Evolutionary conservation across 2,888 invertebrate species (phyloP).

Genomic region (Camponotus fellah): DNA sequence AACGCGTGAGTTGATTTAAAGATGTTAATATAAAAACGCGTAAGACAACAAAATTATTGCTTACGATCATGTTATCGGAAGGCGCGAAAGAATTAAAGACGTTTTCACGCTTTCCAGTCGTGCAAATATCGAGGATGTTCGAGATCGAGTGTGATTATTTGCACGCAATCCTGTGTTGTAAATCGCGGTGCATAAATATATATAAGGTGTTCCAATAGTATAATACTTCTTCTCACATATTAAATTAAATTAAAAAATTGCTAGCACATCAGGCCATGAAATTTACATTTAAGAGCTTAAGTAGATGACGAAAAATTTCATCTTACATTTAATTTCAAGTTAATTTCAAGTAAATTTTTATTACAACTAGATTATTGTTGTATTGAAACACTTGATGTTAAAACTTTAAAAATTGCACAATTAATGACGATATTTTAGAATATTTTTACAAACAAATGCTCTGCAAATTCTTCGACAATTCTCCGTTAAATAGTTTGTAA

Average conservation of each 20-base stretch:
- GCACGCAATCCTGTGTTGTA: slow-evolving; percentile 14
- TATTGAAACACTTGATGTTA: neutral
- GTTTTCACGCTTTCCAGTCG: slow-evolving; percentile 28
- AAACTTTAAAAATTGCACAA: neutral
- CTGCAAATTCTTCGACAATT: neutral
- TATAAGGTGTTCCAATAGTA: neutral
- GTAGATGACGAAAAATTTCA: neutral
- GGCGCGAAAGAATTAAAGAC: slow-evolving; percentile 6
- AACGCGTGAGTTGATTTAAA: neutral
- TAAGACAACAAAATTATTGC: slow-evolving; percentile 21
- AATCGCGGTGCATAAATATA: slow-evolving; percentile 9
- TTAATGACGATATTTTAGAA: neutral
- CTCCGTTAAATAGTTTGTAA: neutral
- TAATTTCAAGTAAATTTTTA: neutral
- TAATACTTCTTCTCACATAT: neutral
- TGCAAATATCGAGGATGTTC: slow-evolving; percentile 10
- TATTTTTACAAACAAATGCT: neutral
- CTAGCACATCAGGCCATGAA: neutral
- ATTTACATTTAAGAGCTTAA: neutral
- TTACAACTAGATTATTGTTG: neutral
- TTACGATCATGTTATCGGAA: neutral
- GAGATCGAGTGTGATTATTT: slow-evolving; percentile 8
- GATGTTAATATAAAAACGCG: neutral
- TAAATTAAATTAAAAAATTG: neutral
- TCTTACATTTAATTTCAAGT: neutral